A percentile compares a stretch with the other conserved stretches of the same genome.
Conservation (phyloP, 1,140 invertebrate genomes). For the Papilio aristodemus region DNA sequence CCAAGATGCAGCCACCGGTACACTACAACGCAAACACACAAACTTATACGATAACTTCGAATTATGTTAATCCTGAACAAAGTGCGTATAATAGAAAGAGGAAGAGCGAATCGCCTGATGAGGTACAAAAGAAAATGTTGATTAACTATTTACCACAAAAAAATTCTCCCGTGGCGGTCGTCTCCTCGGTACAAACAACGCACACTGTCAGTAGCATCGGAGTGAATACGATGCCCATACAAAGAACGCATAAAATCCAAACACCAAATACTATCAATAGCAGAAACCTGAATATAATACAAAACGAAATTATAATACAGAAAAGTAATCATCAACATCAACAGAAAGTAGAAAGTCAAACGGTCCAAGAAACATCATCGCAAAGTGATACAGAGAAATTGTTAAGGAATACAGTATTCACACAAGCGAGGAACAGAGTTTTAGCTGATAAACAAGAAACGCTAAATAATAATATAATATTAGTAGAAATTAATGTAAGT, state of each 20-base stretch:
- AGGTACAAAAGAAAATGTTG: constrained; percentile 56
- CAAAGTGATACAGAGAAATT: constrained; percentile 60
- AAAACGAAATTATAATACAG: not conserved
- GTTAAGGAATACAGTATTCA: constrained; percentile 70
- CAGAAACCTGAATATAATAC: not conserved
- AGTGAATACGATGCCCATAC: constrained; percentile 52
- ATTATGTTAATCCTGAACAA: constrained; percentile 41
- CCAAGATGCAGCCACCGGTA: not conserved
- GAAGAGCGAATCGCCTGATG: constrained; percentile 72
- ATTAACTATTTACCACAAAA: constrained; percentile 25
- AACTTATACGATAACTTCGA: constrained; percentile 26
- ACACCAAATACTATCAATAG: constrained; percentile 27
- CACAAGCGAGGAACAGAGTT: constrained; percentile 65
- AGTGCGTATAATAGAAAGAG: constrained; percentile 56
- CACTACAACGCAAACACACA: constrained; percentile 6
- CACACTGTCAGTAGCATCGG: constrained; percentile 42
- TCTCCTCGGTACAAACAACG: not conserved
- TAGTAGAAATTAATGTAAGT: constrained; percentile 23
- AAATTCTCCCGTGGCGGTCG: not conserved
- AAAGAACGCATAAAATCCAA: constrained; percentile 41
- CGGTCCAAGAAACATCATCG: constrained; percentile 23
- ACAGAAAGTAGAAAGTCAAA: constrained; percentile 23
- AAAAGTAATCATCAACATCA: constrained; percentile 20
- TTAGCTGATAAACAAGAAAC: constrained; percentile 49
- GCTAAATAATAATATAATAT: constrained; percentile 28